Evolutionary conservation across 2,113 vertebrate species (phyloP).

Genomic region (Takifugu flavidus): DNA sequence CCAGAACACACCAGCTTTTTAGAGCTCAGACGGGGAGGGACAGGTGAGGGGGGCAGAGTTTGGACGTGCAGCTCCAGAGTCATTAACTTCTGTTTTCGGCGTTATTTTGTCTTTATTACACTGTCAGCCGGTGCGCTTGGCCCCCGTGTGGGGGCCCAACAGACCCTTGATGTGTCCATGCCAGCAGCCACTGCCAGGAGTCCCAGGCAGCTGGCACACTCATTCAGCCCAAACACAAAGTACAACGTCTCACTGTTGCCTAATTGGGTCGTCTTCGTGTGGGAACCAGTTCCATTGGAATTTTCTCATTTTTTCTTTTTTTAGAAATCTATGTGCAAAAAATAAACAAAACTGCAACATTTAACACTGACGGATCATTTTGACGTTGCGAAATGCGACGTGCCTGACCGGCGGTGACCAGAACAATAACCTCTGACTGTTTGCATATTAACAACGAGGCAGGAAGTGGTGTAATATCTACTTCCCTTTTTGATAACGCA

Average conservation of each 20-base stretch:
- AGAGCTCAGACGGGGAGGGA: background rate
- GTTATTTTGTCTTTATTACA: conserved; percentile 20
- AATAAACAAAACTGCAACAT: no score
- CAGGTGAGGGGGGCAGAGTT: background rate
- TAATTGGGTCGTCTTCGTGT: conserved; percentile 67
- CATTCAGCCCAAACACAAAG: conserved; percentile 57
- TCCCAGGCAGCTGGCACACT: conserved; percentile 61
- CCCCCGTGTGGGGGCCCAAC: conserved; percentile 29
- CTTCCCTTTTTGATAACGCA: conserved; percentile 9
- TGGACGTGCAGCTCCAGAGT: conserved; percentile 1
- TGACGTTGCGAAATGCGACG: background rate
- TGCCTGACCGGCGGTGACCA: background rate
- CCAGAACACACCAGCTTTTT: background rate
- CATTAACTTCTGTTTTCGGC: conserved; percentile 15
- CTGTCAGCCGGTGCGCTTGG: conserved; percentile 8
- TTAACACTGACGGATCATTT: no score
- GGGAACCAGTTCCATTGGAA: conserved; percentile 47
- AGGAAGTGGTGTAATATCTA: conserved; percentile 25
- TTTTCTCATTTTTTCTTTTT: conserved; percentile 19
- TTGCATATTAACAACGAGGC: background rate
- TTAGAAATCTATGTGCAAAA: no score
- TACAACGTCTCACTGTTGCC: conserved; percentile 69
- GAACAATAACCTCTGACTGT: background rate
- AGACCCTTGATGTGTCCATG: conserved; percentile 42
- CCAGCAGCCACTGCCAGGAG: conserved; percentile 58